Evolutionary conservation across 2,888 invertebrate genomes (phyloP).

Genomic region (Allacma fusca): DNA sequence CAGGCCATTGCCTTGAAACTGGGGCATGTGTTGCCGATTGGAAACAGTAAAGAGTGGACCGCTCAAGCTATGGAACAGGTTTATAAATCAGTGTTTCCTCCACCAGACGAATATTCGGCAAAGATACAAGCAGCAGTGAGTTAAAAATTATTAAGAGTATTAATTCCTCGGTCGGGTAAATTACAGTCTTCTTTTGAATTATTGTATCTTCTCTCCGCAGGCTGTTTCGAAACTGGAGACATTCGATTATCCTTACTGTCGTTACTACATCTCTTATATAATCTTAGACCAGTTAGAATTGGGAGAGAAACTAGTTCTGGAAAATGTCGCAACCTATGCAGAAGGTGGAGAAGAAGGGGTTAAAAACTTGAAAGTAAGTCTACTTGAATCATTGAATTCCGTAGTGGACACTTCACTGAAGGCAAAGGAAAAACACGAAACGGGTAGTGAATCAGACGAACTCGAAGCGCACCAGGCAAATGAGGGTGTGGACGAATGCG

Average conservation of each 20-base stretch:
- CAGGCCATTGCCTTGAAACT: constrained; percentile 39
- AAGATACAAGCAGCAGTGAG: constrained; percentile 24
- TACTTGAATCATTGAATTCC: background rate
- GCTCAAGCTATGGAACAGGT: background rate
- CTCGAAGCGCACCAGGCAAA: background rate
- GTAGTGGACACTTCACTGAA: background rate
- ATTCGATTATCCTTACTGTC: background rate
- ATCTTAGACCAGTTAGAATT: constrained; percentile 13
- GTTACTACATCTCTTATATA: constrained; percentile 21
- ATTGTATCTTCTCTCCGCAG: background rate
- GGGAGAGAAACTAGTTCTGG: constrained; percentile 26
- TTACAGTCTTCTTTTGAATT: no score
- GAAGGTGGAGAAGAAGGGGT: constrained; percentile 1
- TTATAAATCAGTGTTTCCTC: background rate
- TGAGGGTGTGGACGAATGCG: background rate
- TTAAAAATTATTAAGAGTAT: no score
- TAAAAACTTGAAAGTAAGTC: background rate
- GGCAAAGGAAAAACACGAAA: background rate
- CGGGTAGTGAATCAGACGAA: background rate
- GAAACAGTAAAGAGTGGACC: constrained; percentile 10
- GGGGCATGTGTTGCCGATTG: constrained; percentile 9
- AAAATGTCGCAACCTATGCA: background rate
- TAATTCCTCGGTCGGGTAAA: no score
- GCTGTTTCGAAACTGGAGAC: background rate
- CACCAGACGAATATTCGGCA: background rate